These are phyloP conservation scores for Batillaria attramentaria DNA, from an alignment of 1,140 invertebrate genomes.

Conservation along the genomic window DNA sequence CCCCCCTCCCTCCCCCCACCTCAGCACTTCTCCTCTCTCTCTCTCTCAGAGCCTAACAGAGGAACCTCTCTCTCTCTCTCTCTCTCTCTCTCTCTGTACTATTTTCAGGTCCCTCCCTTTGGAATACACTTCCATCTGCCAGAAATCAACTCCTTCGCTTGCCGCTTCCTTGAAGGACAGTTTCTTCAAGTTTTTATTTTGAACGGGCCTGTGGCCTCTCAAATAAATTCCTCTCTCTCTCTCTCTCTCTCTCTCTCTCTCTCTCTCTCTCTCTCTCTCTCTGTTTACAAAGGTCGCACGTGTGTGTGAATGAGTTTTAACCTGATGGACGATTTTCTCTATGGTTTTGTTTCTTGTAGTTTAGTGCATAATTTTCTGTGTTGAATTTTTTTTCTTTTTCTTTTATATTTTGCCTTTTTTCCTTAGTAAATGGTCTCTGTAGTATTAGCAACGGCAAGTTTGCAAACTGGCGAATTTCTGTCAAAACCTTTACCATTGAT, in stretches of 20 bases:
- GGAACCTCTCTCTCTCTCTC: neutral
- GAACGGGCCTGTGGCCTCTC: too few species aligned
- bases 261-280: neutral
- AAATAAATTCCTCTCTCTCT: neutral
- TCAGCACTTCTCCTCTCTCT: neutral
- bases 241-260: neutral
- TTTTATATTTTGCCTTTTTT: constrained; percentile 3
- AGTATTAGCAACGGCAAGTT: too few species aligned
- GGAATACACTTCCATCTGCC: neutral
- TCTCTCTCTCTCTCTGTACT: neutral
- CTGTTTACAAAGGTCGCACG: too few species aligned
- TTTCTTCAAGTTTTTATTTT: neutral
- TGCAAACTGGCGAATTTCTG: too few species aligned
- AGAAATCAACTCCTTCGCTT: neutral
- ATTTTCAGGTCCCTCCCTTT: neutral
- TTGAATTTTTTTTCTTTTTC: constrained; percentile 2
- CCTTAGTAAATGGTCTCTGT: neutral
- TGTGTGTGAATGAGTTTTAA: too few species aligned
- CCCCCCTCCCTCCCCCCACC: neutral
- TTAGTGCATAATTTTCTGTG: neutral
- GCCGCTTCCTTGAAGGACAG: neutral
- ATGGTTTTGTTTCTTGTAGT: neutral
- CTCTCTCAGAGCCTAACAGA: neutral
- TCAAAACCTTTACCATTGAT: too few species aligned
- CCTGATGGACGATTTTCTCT: neutral